Base-by-base conservation (phyloP, 2,113 vertebrate genomes). In the Lophura nycthemera region DNA sequence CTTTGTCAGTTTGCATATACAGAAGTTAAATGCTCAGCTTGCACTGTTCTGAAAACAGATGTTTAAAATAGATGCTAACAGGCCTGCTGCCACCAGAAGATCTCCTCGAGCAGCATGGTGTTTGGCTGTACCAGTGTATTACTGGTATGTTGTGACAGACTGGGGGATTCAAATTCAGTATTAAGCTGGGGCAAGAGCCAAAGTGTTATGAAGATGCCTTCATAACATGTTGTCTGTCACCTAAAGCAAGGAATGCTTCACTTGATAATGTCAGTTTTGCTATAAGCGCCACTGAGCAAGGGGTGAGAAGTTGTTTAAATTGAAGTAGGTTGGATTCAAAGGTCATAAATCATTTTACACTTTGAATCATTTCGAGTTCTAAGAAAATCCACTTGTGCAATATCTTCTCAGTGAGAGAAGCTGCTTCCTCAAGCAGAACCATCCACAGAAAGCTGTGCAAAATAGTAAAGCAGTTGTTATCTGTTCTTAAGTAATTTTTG, bases 11-110 rank as follows among this genome's bases (percentile, higher is more conserved):
- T 82, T 81, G 57, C 24, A 72, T 78, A 65, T 84, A 5, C 36
- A 21, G 50, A 65, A 78, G 56, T 38, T 61, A 59, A 83, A 8
- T 79, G 59, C 71, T 83, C n/a, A 3, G 29, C 36, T 84, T 83
- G 57, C 74, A 83, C 8, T 69, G 63, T 66, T 87, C 75, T 71
- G 86, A 87, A 95, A 90, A 74, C 67, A 83, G 75, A 34, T 22
- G 48, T 43, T 92, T 63, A 11, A 54, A 29, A 76, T 67, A 89
- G 63, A 70, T 10, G 24, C 59, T 76, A 29, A 45, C 54, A 47
- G 40, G 30, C 42, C 30, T 89, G 75, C 78, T 89, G 84, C 86
- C 67, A 50, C 59, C 59, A 89, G 76, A 47, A 76, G 12, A 59
- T 6, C 64, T 88, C 27, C 22, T 57, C 43, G 48, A 85, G 83